Percentiles rank a stretch among this genome's conserved stretches.
These are phyloP conservation scores for Agrilus mali DNA, from an alignment of 2,888 invertebrate species.

Conservation along the genomic window DNA sequence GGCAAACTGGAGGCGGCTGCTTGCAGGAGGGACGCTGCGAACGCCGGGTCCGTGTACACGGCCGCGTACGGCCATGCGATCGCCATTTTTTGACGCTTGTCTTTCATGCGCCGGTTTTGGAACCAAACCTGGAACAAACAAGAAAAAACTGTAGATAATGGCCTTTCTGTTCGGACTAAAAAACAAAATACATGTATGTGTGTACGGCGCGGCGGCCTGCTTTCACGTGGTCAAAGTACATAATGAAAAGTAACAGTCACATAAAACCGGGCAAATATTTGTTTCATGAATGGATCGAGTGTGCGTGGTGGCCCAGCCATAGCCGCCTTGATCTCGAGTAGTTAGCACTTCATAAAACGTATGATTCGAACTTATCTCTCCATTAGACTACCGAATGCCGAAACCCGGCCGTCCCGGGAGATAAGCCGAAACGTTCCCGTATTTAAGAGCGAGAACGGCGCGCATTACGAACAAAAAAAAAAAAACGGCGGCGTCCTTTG, in stretches of 20 bases:
- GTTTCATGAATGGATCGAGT: conserved; percentile 11
- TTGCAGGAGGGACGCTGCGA: conserved; percentile 85
- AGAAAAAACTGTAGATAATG: conserved; percentile 17
- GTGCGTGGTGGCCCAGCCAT: conserved; percentile 11
- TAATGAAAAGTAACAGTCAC: conserved; percentile 1
- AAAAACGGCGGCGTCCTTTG: conserved; percentile 18
- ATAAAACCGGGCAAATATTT: conserved; percentile 2
- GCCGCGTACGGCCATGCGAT: conserved; percentile 93
- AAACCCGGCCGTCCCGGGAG: not conserved
- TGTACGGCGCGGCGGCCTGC: too few relatives aligned
- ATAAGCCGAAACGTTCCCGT: conserved; percentile 11
- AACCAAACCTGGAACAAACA: conserved; percentile 79
- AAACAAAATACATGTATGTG: too few relatives aligned
- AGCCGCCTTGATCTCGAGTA: conserved; percentile 25
- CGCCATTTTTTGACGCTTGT: conserved; percentile 89
- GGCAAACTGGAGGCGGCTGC: conserved; percentile 64
- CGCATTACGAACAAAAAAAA: conserved; percentile 14
- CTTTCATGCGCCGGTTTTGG: conserved; percentile 93
- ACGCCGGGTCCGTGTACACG: conserved; percentile 86
- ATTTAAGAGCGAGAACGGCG: conserved; percentile 22
- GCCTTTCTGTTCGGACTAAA: too few relatives aligned
- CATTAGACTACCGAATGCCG: conserved; percentile 30
- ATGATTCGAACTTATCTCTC: conserved; percentile 32
- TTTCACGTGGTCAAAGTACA: conserved; percentile 4
- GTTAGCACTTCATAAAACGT: conserved; percentile 32